These are phyloP conservation scores for Leucophora obtusa DNA, from an alignment of 2,888 invertebrate species.

Conservation along the genomic window DNA sequence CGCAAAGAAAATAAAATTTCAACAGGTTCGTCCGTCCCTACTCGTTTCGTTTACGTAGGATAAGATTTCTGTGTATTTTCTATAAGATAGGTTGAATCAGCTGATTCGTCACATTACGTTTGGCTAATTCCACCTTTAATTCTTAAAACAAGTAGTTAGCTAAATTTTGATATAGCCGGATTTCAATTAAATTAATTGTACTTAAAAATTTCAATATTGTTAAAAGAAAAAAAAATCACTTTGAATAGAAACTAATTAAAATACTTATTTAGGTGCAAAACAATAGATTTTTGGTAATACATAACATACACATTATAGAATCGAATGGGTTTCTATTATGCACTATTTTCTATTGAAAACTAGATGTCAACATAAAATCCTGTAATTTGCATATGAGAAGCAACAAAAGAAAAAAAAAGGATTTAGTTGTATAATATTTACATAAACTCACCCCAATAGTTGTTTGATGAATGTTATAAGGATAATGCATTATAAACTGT, in stretches of 20 bases:
- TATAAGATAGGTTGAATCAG: no score
- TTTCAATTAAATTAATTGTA: no score
- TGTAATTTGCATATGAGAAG: constrained; percentile 55
- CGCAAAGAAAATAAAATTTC: no score
- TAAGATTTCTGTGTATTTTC: no score
- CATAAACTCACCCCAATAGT: constrained; percentile 54
- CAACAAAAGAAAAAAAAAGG: constrained; percentile 2
- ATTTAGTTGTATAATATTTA: constrained; percentile 35
- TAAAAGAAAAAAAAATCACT: background rate
- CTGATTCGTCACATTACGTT: no score
- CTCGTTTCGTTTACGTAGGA: no score
- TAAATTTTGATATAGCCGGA: no score
- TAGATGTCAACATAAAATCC: constrained; percentile 45
- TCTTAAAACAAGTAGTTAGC: no score
- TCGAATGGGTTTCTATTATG: constrained; percentile 8
- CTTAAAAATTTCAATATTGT: background rate
- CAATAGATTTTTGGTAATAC: constrained; percentile 19
- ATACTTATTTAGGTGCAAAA: constrained; percentile 1
- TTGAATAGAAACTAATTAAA: constrained; percentile 17
- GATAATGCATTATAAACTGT: constrained; percentile 56
- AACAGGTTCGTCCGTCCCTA: no score
- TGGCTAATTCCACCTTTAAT: no score
- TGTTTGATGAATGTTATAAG: background rate
- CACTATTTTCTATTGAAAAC: constrained; percentile 45
- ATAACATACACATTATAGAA: background rate